These are phyloP conservation scores for Hozukius guyotensis DNA, from an alignment of 2,797 vertebrate species.

Conservation along the genomic window DNA sequence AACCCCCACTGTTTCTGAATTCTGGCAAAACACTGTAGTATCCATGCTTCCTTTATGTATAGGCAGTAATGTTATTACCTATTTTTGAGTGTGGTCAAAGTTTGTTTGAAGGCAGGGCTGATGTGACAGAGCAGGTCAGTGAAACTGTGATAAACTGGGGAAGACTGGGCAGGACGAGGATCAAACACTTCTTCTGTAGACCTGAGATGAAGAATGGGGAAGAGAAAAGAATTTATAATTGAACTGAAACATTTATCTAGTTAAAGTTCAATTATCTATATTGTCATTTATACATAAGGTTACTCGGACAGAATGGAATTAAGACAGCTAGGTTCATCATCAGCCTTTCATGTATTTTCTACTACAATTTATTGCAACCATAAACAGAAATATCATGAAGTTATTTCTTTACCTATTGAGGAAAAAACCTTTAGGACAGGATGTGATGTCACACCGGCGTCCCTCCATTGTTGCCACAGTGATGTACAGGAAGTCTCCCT, in stretches of 20 bases:
- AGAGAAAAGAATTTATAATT: neutral
- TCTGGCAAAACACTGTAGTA: neutral
- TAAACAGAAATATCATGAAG: neutral
- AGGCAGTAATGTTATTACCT: conserved; percentile 62
- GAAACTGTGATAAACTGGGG: conserved; percentile 82
- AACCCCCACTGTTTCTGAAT: neutral
- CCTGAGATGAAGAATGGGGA: conserved; percentile 55
- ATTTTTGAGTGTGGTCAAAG: conserved; percentile 72
- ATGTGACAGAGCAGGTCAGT: conserved; percentile 84
- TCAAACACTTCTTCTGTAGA: conserved; percentile 84
- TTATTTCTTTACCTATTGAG: conserved; percentile 77
- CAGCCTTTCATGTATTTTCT: neutral
- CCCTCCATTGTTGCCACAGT: conserved; percentile 81
- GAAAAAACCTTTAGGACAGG: conserved; percentile 85
- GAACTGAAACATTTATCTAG: neutral
- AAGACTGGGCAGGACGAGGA: conserved; percentile 79
- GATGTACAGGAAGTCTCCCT: conserved; percentile 87
- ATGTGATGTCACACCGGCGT: conserved; percentile 82
- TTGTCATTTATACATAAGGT: neutral
- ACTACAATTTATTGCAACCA: neutral
- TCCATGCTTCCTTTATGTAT: neutral
- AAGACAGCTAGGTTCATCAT: neutral
- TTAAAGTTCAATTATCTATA: neutral
- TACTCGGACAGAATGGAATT: neutral
- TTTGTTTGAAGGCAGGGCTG: conserved; percentile 83